Evolutionary conservation across 1,140 invertebrate genomes (phyloP).

Genomic region (Nasonia vitripennis): DNA sequence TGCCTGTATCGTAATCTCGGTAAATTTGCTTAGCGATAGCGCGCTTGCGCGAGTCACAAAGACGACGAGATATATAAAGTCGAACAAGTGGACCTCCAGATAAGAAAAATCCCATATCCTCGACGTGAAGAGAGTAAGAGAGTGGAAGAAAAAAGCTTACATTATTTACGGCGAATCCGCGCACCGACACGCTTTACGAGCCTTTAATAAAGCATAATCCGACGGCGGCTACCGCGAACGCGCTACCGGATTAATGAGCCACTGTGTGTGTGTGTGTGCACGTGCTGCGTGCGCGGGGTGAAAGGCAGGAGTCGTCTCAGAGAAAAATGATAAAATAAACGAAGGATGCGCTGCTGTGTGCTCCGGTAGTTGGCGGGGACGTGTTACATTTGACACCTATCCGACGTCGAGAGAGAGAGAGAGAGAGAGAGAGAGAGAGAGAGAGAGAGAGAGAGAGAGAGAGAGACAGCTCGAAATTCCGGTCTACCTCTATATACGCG

Average conservation of each 20-base stretch:
- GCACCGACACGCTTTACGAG: neutral
- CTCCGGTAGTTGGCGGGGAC: conserved; percentile 72
- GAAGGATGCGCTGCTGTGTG: conserved; percentile 62
- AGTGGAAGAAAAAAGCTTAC: no score
- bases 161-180: neutral
- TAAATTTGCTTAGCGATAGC: conserved; percentile 47
- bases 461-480: conserved; percentile 43
- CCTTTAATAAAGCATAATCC: conserved; percentile 23
- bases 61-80: conserved; percentile 30
- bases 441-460: conserved; percentile 22
- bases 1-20: conserved; percentile 10
- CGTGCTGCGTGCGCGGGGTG: neutral
- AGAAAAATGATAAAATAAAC: conserved; percentile 47
- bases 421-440: neutral
- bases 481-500: neutral
- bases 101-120: conserved; percentile 23
- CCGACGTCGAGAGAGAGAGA: conserved; percentile 49
- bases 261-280: neutral
- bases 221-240: neutral
- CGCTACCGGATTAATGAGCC: neutral
- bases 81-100: conserved; percentile 34
- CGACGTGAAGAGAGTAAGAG: neutral
- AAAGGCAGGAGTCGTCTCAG: conserved; percentile 35
- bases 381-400: conserved; percentile 74
- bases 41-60: conserved; percentile 12